These are phyloP conservation scores for Bradysia coprophila DNA, from an alignment of 1,140 invertebrate genomes.

Conservation along the genomic window DNA sequence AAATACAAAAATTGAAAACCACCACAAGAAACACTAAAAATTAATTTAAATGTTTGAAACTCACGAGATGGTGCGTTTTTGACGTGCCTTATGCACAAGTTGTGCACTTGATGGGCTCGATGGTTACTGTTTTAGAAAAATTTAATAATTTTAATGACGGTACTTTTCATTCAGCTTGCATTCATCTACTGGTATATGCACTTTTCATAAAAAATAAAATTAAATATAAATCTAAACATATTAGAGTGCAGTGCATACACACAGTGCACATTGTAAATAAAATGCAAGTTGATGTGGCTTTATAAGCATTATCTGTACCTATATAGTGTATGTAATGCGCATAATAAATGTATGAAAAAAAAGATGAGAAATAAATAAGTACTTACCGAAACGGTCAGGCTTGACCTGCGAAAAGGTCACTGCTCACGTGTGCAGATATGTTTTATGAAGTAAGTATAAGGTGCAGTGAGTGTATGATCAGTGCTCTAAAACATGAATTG, in stretches of 20 bases:
- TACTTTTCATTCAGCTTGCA: background rate
- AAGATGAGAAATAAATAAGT: background rate
- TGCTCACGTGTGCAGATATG: background rate
- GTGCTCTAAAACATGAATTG: too few species aligned
- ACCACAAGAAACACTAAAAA: too few species aligned
- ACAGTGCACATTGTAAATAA: background rate
- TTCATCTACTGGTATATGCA: background rate
- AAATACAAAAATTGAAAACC: too few species aligned
- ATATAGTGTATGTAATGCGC: too few species aligned
- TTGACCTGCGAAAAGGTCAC: background rate
- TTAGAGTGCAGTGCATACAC: background rate
- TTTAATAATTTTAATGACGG: background rate
- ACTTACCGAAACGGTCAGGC: background rate
- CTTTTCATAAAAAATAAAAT: background rate
- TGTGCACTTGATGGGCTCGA: background rate
- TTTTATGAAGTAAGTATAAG: too few species aligned
- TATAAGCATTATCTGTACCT: too few species aligned
- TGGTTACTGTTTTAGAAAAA: background rate
- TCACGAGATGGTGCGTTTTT: background rate
- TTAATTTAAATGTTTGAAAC: too few species aligned
- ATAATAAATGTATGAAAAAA: too few species aligned
- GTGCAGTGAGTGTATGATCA: too few species aligned
- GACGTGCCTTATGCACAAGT: background rate
- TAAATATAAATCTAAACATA: background rate
- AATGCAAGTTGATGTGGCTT: too few species aligned